These are phyloP conservation scores for Periplaneta americana DNA, from an alignment of 1,140 invertebrate species.

Conservation along the genomic window DNA sequence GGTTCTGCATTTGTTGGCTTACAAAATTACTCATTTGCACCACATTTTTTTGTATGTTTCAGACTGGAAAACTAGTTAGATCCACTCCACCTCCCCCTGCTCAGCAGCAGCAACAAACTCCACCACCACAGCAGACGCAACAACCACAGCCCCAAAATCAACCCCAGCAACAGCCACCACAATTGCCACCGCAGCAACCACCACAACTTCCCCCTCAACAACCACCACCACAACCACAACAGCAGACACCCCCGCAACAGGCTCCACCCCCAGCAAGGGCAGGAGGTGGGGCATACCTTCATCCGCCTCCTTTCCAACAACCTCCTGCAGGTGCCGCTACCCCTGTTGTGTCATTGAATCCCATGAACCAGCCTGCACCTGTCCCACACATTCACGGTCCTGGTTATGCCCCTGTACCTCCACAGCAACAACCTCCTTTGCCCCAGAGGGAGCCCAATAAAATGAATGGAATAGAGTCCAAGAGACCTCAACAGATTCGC, in stretches of 20 bases:
- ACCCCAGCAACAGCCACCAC: constrained; percentile 20
- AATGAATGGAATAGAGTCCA: background rate
- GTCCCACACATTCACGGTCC: background rate
- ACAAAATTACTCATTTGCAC: too few species aligned
- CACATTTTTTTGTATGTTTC: background rate
- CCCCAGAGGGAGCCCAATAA: constrained; percentile 3
- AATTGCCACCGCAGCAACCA: background rate
- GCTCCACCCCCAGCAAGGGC: background rate
- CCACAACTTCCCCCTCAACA: background rate
- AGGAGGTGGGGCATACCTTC: background rate
- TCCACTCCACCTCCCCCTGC: constrained; percentile 44
- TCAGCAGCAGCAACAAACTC: constrained; percentile 14
- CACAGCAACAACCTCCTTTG: background rate
- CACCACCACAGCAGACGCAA: background rate
- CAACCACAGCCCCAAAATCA: constrained; percentile 11
- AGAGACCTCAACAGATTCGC: constrained; percentile 1
- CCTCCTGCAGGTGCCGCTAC: background rate
- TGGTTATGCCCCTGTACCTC: background rate
- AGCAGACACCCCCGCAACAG: background rate
- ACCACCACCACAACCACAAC: background rate
- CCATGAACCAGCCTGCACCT: background rate
- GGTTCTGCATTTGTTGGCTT: too few species aligned
- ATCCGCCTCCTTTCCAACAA: background rate
- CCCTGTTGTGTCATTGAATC: background rate
- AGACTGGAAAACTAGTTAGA: constrained; percentile 46